Percentiles rank a stretch among this genome's conserved stretches.
phyloP scores from a whole-genome alignment of 1,140 invertebrate species.

The Palaemon carinicauda region DNA sequence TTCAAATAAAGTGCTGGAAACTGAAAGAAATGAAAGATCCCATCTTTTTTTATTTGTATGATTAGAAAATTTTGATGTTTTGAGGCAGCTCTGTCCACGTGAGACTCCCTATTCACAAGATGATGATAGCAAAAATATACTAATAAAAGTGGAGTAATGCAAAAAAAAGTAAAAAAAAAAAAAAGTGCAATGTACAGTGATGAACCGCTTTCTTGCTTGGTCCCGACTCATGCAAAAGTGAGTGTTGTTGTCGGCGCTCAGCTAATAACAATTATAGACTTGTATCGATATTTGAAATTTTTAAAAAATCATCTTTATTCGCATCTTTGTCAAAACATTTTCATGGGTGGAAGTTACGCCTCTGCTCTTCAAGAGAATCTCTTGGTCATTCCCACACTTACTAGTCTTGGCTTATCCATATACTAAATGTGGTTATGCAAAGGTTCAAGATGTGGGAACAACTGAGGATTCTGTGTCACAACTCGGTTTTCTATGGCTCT shows the following conservation, averaged over 20 bases:
- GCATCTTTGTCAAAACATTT: conserved; percentile 7
- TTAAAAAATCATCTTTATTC: conserved; percentile 20
- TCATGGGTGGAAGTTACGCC: background rate
- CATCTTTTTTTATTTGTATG: background rate
- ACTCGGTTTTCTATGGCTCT: no score
- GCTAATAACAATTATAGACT: conserved; percentile 38
- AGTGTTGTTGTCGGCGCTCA: conserved; percentile 36
- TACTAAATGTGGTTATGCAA: no score
- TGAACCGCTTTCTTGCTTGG: conserved; percentile 47
- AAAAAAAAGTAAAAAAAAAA: conserved; percentile 1
- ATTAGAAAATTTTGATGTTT: background rate
- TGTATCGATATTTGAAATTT: conserved; percentile 27
- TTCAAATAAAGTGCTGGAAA: conserved; percentile 9
- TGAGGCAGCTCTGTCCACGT: background rate
- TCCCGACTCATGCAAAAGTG: conserved; percentile 40
- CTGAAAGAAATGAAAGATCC: background rate
- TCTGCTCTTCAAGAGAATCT: background rate
- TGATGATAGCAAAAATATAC: background rate
- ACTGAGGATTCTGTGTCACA: no score
- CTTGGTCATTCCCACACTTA: background rate
- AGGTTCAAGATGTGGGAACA: no score
- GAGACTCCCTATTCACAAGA: background rate
- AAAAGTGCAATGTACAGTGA: conserved; percentile 18
- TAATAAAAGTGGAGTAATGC: background rate
- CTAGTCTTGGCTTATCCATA: background rate